Evolutionary conservation across 1,140 invertebrate species (phyloP).

Genomic region (Battus philenor): DNA sequence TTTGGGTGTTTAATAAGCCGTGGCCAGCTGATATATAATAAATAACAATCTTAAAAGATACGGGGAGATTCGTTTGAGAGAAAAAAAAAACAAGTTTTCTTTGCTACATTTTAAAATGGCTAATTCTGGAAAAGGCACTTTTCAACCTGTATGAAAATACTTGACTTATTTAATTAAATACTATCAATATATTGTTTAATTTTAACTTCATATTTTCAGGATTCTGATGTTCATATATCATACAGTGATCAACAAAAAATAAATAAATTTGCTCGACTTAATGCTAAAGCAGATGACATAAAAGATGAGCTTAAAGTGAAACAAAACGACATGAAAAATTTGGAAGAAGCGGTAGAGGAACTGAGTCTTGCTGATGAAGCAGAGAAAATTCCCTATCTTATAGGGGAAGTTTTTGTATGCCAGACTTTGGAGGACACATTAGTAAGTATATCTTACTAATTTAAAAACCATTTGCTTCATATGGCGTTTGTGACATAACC

Average conservation of each 20-base stretch:
- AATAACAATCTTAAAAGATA: background rate
- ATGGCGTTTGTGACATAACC: no score
- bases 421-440: conserved; percentile 85
- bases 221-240: conserved; percentile 94
- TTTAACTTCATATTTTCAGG: conserved; percentile 72
- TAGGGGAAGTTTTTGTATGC: conserved; percentile 93
- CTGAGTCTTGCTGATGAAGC: conserved; percentile 88
- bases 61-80: background rate
- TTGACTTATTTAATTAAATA: no score
- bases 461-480: no score
- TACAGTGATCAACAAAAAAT: conserved; percentile 98
- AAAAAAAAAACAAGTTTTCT: background rate
- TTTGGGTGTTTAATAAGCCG: background rate
- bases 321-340: conserved; percentile 93
- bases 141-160: conserved; percentile 46
- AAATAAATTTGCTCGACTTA: conserved; percentile 95
- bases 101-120: conserved; percentile 46
- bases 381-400: conserved; percentile 87
- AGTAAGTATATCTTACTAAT: conserved; percentile 77
- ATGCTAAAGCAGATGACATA: conserved; percentile 93
- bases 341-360: conserved; percentile 95
- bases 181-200: conserved; percentile 4
- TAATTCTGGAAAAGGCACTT: conserved; percentile 64
- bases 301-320: conserved; percentile 94
- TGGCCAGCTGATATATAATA: background rate